Percentiles rank a stretch among this genome's conserved stretches.
phyloP scores from a whole-genome alignment of 2,113 vertebrate genomes.

The Lates calcarifer region DNA sequence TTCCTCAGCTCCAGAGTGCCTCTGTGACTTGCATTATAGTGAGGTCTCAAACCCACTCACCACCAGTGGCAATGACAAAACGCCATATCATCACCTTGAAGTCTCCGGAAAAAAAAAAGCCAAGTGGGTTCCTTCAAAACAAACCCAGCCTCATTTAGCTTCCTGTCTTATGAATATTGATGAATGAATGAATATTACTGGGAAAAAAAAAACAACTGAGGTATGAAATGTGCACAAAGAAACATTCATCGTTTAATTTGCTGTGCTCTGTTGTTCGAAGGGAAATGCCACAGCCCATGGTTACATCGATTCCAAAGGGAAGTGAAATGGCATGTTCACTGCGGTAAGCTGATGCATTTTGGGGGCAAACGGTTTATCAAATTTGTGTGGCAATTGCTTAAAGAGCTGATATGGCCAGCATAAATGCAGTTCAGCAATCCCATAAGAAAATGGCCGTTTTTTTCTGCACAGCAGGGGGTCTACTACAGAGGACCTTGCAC shows the following conservation, averaged over 20 bases:
- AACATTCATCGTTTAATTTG: slow-evolving; percentile 23
- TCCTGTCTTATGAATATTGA: slow-evolving; percentile 71
- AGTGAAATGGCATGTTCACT: slow-evolving; percentile 23
- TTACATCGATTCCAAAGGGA: slow-evolving; percentile 22
- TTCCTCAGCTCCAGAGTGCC: slow-evolving; percentile 67
- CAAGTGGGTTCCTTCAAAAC: slow-evolving; percentile 56
- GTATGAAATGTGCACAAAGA: slow-evolving; percentile 43
- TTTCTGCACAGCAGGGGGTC: slow-evolving; percentile 74
- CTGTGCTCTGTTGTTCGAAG: slow-evolving; percentile 21
- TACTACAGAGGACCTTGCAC: slow-evolving; percentile 77
- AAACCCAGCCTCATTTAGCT: slow-evolving; percentile 51
- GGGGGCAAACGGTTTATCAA: slow-evolving; percentile 50
- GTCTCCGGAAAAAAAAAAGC: slow-evolving; percentile 30
- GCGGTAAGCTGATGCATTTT: slow-evolving; percentile 16
- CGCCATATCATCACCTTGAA: slow-evolving; percentile 61
- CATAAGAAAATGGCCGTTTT: slow-evolving; percentile 70
- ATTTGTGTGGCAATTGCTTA: slow-evolving; percentile 48
- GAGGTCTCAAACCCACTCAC: slow-evolving; percentile 70
- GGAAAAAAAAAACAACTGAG: slow-evolving; percentile 13
- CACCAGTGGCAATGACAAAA: slow-evolving; percentile 63
- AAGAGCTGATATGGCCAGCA: slow-evolving; percentile 54
- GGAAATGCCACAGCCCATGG: slow-evolving; percentile 21
- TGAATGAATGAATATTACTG: slow-evolving; percentile 52
- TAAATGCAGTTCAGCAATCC: slow-evolving; percentile 59
- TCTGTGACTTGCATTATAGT: slow-evolving; percentile 81